These are phyloP conservation scores for Melinaea menophilus DNA, from an alignment of 2,888 invertebrate species.

Conservation along the genomic window DNA sequence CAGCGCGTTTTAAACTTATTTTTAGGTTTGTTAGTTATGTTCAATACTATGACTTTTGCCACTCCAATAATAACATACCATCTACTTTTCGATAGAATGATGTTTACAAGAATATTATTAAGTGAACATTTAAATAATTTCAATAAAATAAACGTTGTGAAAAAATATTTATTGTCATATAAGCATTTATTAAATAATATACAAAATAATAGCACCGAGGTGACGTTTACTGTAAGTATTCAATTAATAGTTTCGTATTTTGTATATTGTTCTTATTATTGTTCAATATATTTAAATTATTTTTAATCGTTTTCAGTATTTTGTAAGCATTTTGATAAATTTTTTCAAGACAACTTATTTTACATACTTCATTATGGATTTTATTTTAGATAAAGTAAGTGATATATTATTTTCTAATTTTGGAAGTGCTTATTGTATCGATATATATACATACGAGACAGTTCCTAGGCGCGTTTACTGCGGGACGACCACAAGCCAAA, in stretches of 20 bases:
- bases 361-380: not conserved
- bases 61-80: not conserved
- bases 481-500: not conserved
- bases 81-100: not conserved
- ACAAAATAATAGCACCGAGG: not conserved
- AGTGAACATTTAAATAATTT: not conserved
- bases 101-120: not conserved
- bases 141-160: not conserved
- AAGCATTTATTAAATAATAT: conserved; percentile 6
- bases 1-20: not conserved
- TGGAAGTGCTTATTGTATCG: not conserved
- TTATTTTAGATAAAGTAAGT: not conserved
- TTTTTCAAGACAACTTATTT: not conserved
- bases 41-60: not conserved
- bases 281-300: too few relatives aligned
- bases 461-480: too few relatives aligned
- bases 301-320: not conserved
- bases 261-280: not conserved
- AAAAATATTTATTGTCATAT: conserved; percentile 2
- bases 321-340: not conserved
- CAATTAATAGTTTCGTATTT: not conserved
- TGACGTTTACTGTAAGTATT: conserved; percentile 1
- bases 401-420: not conserved
- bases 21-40: not conserved
- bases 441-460: not conserved